These are phyloP conservation scores for Pangasianodon gigas DNA, from an alignment of 2,113 vertebrate genomes.

Conservation along the genomic window DNA sequence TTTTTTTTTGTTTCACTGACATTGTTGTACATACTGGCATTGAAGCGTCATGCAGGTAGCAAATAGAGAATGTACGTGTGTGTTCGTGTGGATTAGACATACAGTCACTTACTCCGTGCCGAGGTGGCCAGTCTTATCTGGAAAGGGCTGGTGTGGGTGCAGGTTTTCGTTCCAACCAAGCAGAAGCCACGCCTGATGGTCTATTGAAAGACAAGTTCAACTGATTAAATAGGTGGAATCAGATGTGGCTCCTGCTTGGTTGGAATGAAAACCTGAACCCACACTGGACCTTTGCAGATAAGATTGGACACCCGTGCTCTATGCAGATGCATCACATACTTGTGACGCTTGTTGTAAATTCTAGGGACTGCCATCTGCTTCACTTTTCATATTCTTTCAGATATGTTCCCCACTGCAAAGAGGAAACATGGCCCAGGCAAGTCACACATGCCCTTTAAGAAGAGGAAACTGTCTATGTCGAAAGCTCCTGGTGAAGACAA, in stretches of 20 bases:
- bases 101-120: not conserved
- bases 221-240: not conserved
- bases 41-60: too few species aligned
- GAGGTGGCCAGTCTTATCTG: not conserved
- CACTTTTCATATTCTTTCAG: slow-evolving; percentile 56
- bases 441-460: slow-evolving; percentile 61
- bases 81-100: not conserved
- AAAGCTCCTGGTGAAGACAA: slow-evolving; percentile 19
- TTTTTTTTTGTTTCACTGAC: too few species aligned
- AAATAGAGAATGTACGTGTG: too few species aligned
- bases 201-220: not conserved
- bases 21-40: too few species aligned
- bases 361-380: not conserved
- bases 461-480: slow-evolving; percentile 53
- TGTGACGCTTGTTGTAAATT: not conserved
- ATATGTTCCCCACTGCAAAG: slow-evolving; percentile 73
- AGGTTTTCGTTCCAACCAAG: not conserved
- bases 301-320: not conserved
- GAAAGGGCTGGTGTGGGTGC: not conserved
- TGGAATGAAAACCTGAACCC: not conserved
- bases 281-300: not conserved
- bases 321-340: not conserved
- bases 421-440: slow-evolving; percentile 55
- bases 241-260: not conserved
- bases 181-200: not conserved